A percentile compares a stretch with the other conserved stretches of the same genome.
These are phyloP conservation scores for Sinhomidia bicolor DNA, from an alignment of 2,888 invertebrate genomes.

Conservation along the genomic window DNA sequence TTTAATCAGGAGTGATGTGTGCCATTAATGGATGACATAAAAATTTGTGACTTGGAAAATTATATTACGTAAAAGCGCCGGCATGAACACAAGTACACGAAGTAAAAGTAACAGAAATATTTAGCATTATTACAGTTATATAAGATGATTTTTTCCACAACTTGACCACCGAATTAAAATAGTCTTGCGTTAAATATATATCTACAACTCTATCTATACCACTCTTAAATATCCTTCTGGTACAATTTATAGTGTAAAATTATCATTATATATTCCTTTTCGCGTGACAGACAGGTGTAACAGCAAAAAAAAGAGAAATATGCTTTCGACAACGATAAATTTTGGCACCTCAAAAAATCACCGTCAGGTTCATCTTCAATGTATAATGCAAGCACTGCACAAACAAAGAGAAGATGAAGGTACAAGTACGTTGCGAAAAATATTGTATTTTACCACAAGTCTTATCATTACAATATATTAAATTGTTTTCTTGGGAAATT, in stretches of 20 bases:
- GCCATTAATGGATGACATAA: neutral
- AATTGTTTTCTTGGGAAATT: neutral
- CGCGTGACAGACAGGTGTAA: neutral
- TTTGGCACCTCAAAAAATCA: slow-evolving; percentile 74
- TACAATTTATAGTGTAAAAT: neutral
- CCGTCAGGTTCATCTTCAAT: slow-evolving; percentile 29
- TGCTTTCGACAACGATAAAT: slow-evolving; percentile 26
- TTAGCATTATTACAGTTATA: too few species aligned
- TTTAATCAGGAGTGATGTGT: neutral
- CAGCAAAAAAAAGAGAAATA: neutral
- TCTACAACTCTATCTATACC: neutral
- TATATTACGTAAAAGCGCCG: neutral
- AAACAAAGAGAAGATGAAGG: neutral
- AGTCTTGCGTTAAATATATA: neutral
- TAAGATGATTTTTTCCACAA: slow-evolving; percentile 32
- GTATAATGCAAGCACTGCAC: neutral
- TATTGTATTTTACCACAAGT: neutral
- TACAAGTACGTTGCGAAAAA: slow-evolving; percentile 19
- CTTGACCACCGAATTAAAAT: neutral
- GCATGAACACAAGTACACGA: neutral
- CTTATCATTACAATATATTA: neutral
- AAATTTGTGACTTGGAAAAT: slow-evolving; percentile 1
- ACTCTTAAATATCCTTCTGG: slow-evolving; percentile 29
- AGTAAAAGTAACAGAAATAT: neutral
- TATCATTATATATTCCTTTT: neutral